Conservation (phyloP, 2,113 vertebrate species). For the Coracopsis vasa region DNA sequence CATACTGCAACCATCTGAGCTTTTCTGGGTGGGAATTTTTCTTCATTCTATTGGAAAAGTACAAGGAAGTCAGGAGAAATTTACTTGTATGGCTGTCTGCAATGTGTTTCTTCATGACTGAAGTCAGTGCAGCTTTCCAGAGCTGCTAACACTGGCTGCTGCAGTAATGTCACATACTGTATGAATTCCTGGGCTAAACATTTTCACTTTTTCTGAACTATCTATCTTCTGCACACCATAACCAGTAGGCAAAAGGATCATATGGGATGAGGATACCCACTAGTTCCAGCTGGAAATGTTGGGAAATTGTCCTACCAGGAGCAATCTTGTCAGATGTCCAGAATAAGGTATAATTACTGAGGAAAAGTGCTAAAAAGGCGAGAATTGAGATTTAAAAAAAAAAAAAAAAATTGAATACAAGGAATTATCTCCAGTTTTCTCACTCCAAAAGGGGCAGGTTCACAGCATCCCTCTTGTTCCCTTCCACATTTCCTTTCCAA, state of each 20-base stretch:
- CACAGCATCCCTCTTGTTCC: not conserved
- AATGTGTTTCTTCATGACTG: not conserved
- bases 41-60: not conserved
- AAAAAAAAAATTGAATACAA: not conserved
- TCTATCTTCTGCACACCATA: not conserved
- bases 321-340: not conserved
- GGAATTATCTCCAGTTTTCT: not conserved
- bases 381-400: not conserved
- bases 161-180: not conserved
- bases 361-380: not conserved
- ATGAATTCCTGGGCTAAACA: not conserved
- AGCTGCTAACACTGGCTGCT: not conserved
- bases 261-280: not conserved
- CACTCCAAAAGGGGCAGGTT: not conserved
- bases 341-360: not conserved
- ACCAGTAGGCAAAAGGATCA: not conserved
- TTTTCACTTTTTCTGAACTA: not conserved
- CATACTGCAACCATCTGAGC: not conserved
- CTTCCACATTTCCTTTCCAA: not conserved
- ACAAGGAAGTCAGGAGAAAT: not conserved
- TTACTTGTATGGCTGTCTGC: not conserved
- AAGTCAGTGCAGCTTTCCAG: not conserved
- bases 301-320: not conserved
- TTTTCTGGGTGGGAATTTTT: not conserved
- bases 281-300: not conserved